phyloP scores from a whole-genome alignment of 2,888 invertebrate genomes.

The Cryptocephalus primarius region DNA sequence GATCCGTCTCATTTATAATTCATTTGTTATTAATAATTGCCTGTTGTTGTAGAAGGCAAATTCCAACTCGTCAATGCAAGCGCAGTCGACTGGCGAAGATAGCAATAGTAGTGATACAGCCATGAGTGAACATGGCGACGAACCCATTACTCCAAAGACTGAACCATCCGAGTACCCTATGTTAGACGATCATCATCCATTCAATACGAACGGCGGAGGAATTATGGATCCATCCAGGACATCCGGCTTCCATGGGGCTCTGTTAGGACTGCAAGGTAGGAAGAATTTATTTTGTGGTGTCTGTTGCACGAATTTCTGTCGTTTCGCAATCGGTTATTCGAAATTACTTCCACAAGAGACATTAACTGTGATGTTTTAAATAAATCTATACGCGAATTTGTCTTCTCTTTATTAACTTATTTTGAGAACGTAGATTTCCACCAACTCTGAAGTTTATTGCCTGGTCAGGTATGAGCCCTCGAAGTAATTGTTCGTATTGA shows the following conservation, averaged over 20 bases:
- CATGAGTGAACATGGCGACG: constrained; percentile 55
- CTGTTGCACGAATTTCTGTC: too few species aligned
- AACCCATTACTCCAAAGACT: constrained; percentile 58
- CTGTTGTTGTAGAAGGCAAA: constrained; percentile 24
- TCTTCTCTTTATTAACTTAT: too few species aligned
- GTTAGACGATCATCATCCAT: constrained; percentile 52
- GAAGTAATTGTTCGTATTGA: too few species aligned
- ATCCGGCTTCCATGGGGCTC: constrained; percentile 67
- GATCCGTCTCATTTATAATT: too few species aligned
- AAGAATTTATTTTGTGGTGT: too few species aligned
- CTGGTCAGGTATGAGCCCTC: too few species aligned
- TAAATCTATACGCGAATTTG: too few species aligned
- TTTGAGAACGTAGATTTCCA: too few species aligned
- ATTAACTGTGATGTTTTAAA: too few species aligned
- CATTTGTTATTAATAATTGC: neutral
- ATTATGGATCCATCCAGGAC: constrained; percentile 56
- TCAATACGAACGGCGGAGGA: constrained; percentile 45
- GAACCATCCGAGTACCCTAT: constrained; percentile 60
- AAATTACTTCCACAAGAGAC: too few species aligned
- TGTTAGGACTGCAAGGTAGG: constrained; percentile 69
- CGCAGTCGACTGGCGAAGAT: constrained; percentile 70
- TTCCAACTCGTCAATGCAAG: constrained; percentile 48
- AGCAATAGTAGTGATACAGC: constrained; percentile 77
- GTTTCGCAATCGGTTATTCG: too few species aligned
- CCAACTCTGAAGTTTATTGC: too few species aligned